These are phyloP conservation scores for Anneissia japonica DNA, from an alignment of 35 echinoderm and acorn worm genomes.

Conservation along the genomic window DNA sequence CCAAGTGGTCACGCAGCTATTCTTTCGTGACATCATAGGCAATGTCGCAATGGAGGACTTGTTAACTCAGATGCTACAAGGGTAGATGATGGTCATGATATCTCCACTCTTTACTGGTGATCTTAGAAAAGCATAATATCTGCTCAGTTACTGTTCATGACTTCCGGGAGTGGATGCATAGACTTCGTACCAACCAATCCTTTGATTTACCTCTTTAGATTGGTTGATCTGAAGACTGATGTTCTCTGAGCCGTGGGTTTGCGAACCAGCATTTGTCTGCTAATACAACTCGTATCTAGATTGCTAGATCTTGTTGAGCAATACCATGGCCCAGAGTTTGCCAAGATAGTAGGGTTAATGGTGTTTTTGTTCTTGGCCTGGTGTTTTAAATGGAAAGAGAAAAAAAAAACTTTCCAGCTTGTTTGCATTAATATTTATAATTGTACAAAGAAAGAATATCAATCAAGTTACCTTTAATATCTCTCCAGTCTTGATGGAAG, in stretches of 20 bases:
- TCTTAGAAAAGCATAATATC: no score
- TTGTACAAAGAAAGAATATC: background rate
- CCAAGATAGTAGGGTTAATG: background rate
- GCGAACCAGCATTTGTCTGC: no score
- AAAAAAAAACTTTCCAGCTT: background rate
- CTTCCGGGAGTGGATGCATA: background rate
- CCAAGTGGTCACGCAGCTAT: slow-evolving; percentile 85
- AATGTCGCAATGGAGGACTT: slow-evolving; percentile 83
- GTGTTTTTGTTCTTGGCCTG: background rate
- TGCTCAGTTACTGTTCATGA: no score
- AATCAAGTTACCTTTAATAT: background rate
- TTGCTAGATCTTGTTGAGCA: no score
- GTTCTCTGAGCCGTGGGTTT: background rate
- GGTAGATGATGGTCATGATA: background rate
- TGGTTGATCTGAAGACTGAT: background rate
- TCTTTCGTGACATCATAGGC: slow-evolving; percentile 93
- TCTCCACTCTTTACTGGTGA: no score
- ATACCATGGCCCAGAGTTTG: background rate
- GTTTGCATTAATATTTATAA: background rate
- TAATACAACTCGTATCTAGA: no score
- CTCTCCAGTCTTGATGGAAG: background rate
- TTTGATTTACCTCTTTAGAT: background rate
- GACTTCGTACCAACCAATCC: background rate
- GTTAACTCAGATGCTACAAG: slow-evolving; percentile 62
- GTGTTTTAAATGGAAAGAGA: background rate